Base-by-base conservation (phyloP, 1,140 invertebrate species). In the Drosophila seguyi region DNA sequence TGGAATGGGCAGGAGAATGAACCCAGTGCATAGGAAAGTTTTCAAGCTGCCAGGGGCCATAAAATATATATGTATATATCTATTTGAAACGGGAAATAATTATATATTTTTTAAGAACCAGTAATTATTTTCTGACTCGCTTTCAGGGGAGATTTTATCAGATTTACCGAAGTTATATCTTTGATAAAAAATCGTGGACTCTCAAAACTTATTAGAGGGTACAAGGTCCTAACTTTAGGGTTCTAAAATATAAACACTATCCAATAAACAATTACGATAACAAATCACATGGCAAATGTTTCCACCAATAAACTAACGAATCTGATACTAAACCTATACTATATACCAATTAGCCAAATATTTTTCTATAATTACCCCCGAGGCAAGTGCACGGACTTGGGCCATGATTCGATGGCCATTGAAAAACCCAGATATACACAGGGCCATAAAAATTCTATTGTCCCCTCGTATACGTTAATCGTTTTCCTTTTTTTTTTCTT, bases 391-490 rank as follows among this genome's bases (percentile, higher is more conserved):
- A 73, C 67, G 69, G 67, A 36, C 52, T 36, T 41, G 44, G 52
- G 29, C 69, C 67, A 68, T 68, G 66, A 68, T 67, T 48, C 18
- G 61, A 68, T 59, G 31, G 53, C n/a, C 66, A 27, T 45, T 60
- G 47, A 72, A 61, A 74, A 73, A 52, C 72, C 63, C 56, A 78
- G 56, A 71, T 57, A 77, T 56, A 76, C 45, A 47, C 27, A 29
- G 63, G 16, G 53, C 42, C 53, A 71, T 83, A 79, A 66, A 79
- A 62, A 69, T 53, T 69, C 65, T 75, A 63, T 84, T 61, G 65
- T 79, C 42, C 60, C 44, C 25, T n/a, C 10, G 22, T 58, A 69
- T 74, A 72, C 36, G 73, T 57, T 83, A 87, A 88, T 79, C 83
- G 83, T 72, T 86, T 68, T 25, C 6, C 20, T 8, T 47, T 25